phyloP scores from a whole-genome alignment of 2,797 vertebrate species.

The Podarcis lilfordi region DNA sequence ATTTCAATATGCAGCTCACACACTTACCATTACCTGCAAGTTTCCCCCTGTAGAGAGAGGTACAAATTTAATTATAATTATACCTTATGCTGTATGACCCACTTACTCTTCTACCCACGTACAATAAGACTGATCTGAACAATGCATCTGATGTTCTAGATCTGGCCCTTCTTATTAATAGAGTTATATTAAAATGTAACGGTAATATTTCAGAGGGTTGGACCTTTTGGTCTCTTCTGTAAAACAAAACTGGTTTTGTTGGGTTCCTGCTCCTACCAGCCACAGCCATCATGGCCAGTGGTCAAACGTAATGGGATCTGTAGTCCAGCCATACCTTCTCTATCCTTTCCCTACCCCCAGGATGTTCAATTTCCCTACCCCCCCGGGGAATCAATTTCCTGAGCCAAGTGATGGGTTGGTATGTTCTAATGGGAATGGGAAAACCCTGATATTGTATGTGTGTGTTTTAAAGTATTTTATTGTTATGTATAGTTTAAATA shows the following conservation, averaged over 20 bases:
- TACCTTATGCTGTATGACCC: constrained; percentile 14
- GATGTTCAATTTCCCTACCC: neutral
- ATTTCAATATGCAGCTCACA: constrained; percentile 1
- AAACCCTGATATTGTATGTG: too few species aligned
- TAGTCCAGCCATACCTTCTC: neutral
- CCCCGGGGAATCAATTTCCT: neutral
- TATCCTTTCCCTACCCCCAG: neutral
- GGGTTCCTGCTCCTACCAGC: too few species aligned
- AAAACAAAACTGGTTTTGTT: too few species aligned
- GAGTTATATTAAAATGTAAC: neutral
- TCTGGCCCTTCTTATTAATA: constrained; percentile 17
- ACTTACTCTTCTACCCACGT: constrained; percentile 24
- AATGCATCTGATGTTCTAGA: neutral
- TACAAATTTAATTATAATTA: constrained; percentile 37
- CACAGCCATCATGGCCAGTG: too few species aligned
- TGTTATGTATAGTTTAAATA: too few species aligned
- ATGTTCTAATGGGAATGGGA: neutral
- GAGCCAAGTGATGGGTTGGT: neutral
- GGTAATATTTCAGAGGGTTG: too few species aligned
- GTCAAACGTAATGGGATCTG: too few species aligned
- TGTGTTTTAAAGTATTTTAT: neutral
- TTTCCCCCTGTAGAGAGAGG: constrained; percentile 3
- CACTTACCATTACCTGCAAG: constrained; percentile 25
- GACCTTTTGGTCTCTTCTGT: too few species aligned
- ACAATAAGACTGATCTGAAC: constrained; percentile 6